phyloP scores from a whole-genome alignment of 2,797 vertebrate species.

The Clarias laeviceps region DNA sequence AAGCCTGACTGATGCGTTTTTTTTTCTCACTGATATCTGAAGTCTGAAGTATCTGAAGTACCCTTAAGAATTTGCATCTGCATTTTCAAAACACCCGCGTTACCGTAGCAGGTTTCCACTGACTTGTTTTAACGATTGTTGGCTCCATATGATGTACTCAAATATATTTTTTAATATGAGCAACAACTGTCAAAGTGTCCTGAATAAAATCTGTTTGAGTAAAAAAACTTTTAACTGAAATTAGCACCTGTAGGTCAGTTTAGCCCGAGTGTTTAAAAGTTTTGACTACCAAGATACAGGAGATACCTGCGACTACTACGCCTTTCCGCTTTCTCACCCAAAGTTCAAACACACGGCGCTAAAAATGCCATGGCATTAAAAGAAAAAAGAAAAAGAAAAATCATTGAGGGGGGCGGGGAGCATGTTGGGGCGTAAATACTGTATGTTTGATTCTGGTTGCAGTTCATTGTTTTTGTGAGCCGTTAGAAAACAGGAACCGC shows the following conservation, averaged over 20 bases:
- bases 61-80: background rate
- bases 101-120: background rate
- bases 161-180: background rate
- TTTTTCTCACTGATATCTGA: background rate
- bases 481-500: background rate
- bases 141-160: no score
- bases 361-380: background rate
- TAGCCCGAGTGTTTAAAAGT: background rate
- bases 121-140: background rate
- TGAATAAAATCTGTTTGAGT: background rate
- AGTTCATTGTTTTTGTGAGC: background rate
- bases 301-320: background rate
- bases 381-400: rapidly evolving
- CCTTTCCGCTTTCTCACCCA: no score
- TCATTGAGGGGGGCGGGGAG: background rate
- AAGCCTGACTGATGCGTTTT: background rate
- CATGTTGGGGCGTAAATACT: no score
- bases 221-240: background rate
- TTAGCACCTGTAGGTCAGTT: background rate
- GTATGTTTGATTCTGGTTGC: background rate
- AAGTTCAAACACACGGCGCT: background rate
- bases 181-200: background rate
- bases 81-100: background rate
- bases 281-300: background rate
- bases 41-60: no score